Percentiles rank a stretch among this genome's conserved stretches.
Evolutionary conservation across 2,797 vertebrate genomes (phyloP).

Genomic region (Phrynocephalus guinanensis): DNA sequence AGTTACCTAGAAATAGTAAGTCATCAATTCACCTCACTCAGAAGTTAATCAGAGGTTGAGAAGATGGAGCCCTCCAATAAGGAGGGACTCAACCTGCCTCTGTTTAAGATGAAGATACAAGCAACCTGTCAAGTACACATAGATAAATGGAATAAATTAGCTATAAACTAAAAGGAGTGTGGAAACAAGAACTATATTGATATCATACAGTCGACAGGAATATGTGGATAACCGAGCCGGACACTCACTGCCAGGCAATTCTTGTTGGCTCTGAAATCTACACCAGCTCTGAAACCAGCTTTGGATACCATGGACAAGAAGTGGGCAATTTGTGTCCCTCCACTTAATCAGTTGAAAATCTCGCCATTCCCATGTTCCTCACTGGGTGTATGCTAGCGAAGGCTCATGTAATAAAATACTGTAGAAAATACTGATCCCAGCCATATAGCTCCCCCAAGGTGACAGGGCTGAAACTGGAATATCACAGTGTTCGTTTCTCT

Average conservation of each 20-base stretch:
- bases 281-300: background rate
- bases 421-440: no score
- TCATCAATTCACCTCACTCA: conserved; percentile 7
- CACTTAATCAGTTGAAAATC: background rate
- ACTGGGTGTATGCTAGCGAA: background rate
- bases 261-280: background rate
- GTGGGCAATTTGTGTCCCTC: background rate
- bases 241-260: background rate
- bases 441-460: no score
- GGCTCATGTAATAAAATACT: background rate
- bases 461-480: no score
- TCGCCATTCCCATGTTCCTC: background rate
- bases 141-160: conserved; percentile 13
- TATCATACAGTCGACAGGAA: background rate
- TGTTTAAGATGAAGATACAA: background rate
- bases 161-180: background rate
- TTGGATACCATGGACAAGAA: background rate
- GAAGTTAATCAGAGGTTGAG: conserved; percentile 23
- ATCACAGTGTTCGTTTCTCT: no score
- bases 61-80: background rate
- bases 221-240: background rate
- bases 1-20: background rate
- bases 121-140: conserved; percentile 6
- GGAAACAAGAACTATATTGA: background rate
- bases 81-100: background rate